phyloP scores from a whole-genome alignment of 2,888 invertebrate genomes.

The Erebia aethiops region DNA sequence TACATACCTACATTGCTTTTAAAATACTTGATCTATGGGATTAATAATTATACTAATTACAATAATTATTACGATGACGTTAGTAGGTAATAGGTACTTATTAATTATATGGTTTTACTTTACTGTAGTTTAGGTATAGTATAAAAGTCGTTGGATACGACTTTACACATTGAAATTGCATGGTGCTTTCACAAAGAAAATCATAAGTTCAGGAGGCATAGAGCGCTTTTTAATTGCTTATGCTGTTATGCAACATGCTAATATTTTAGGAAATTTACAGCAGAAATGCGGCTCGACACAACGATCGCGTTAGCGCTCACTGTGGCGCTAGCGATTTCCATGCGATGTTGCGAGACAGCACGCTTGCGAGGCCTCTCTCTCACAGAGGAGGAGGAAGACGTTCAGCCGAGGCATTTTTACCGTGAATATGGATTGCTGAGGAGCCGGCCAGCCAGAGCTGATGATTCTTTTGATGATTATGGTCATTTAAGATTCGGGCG shows the following conservation, averaged over 20 bases:
- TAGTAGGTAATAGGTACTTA: too few species aligned
- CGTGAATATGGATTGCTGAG: slow-evolving; percentile 85
- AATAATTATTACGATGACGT: too few species aligned
- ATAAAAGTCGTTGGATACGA: too few species aligned
- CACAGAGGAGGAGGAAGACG: slow-evolving; percentile 70
- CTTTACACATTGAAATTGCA: too few species aligned
- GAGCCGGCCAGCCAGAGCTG: slow-evolving; percentile 66
- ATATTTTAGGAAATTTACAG: slow-evolving; percentile 19
- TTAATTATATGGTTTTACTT: too few species aligned
- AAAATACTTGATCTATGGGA: too few species aligned
- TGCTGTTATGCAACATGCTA: background rate
- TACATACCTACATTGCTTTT: too few species aligned
- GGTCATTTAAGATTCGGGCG: slow-evolving; percentile 89
- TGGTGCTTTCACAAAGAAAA: too few species aligned
- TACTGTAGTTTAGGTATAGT: too few species aligned
- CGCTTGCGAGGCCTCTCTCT: slow-evolving; percentile 51
- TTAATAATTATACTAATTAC: too few species aligned
- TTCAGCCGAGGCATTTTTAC: slow-evolving; percentile 61
- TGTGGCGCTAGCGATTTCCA: slow-evolving; percentile 52
- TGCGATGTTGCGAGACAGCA: slow-evolving; percentile 59
- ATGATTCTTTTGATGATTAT: slow-evolving; percentile 88
- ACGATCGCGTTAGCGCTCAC: slow-evolving; percentile 55
- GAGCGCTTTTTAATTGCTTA: background rate
- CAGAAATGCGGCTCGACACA: slow-evolving; percentile 59
- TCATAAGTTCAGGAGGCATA: background rate